Evolutionary conservation across 2,797 vertebrate species (phyloP).

Genomic region (Hyperoplus lanceolatus): DNA sequence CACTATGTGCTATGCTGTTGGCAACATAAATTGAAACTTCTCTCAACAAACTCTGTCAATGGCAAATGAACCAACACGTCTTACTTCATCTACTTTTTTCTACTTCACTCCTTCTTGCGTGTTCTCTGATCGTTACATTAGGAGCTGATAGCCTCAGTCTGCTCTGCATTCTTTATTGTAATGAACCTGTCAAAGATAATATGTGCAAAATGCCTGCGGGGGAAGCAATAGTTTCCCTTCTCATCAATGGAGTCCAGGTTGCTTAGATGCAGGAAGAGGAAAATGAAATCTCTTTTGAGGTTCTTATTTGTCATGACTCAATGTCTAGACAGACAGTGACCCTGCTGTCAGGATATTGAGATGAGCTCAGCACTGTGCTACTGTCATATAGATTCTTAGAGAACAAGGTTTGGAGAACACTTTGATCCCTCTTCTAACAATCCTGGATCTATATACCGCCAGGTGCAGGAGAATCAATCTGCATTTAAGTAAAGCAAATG

Average conservation of each 20-base stretch:
- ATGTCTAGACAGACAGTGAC: constrained; percentile 2
- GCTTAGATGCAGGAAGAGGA: constrained; percentile 44
- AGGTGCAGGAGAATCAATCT: constrained; percentile 37
- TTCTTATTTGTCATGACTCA: constrained; percentile 9
- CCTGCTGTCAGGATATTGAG: constrained; percentile 14
- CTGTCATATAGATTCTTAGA: constrained; percentile 16
- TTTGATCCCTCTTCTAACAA: constrained; percentile 30
- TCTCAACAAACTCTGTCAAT: constrained; percentile 5
- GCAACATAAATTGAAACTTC: constrained; percentile 29
- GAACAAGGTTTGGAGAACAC: constrained; percentile 4
- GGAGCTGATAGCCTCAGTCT: constrained; percentile 62
- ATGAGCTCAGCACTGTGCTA: not conserved
- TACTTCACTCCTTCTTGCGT: constrained; percentile 21
- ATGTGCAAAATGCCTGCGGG: constrained; percentile 82
- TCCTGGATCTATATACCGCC: constrained; percentile 8
- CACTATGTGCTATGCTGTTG: constrained; percentile 14
- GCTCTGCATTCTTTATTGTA: constrained; percentile 87
- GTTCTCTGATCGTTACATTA: constrained; percentile 48
- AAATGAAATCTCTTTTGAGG: constrained; percentile 40
- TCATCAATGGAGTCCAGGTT: constrained; percentile 59
- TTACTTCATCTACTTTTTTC: constrained; percentile 6
- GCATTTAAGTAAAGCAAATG: constrained; percentile 37
- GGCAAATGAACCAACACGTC: constrained; percentile 21
- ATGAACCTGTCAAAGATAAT: constrained; percentile 89
- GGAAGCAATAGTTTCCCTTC: constrained; percentile 86